Evolutionary conservation across 2,113 vertebrate species (phyloP).

Genomic region (Gavialis gangeticus): DNA sequence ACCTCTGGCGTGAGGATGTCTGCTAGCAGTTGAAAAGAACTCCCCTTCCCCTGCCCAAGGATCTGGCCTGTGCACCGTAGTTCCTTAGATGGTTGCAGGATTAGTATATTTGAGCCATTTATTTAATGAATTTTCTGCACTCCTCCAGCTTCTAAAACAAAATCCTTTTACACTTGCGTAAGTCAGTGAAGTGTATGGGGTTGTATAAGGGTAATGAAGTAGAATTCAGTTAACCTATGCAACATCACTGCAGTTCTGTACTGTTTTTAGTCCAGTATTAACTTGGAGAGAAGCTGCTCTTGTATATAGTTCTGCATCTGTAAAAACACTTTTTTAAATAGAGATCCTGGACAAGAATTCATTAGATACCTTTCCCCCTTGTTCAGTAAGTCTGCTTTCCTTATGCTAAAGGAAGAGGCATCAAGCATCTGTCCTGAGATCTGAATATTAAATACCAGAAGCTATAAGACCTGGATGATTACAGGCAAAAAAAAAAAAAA

Average conservation of each 20-base stretch:
- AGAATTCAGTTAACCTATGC: background rate
- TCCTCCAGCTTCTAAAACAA: background rate
- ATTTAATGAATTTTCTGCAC: background rate
- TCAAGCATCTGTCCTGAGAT: background rate
- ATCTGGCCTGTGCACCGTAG: background rate
- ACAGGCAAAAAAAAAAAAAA: too few species aligned
- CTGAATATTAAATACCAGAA: background rate
- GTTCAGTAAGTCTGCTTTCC: too few species aligned
- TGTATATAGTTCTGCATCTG: background rate
- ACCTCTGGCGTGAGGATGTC: background rate
- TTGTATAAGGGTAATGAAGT: background rate
- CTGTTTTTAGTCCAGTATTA: too few species aligned
- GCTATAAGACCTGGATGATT: background rate
- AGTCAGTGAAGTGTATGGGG: background rate
- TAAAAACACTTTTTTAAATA: background rate
- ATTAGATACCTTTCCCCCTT: too few species aligned
- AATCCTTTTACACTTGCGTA: background rate
- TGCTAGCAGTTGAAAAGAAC: background rate
- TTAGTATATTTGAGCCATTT: background rate
- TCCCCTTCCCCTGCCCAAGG: background rate
- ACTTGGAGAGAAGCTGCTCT: too few species aligned
- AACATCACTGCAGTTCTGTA: background rate
- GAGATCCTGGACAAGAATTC: background rate
- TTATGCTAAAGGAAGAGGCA: background rate
- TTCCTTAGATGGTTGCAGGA: background rate